These are phyloP conservation scores for Sisyra nigra DNA, from an alignment of 2,888 invertebrate species.

Conservation along the genomic window DNA sequence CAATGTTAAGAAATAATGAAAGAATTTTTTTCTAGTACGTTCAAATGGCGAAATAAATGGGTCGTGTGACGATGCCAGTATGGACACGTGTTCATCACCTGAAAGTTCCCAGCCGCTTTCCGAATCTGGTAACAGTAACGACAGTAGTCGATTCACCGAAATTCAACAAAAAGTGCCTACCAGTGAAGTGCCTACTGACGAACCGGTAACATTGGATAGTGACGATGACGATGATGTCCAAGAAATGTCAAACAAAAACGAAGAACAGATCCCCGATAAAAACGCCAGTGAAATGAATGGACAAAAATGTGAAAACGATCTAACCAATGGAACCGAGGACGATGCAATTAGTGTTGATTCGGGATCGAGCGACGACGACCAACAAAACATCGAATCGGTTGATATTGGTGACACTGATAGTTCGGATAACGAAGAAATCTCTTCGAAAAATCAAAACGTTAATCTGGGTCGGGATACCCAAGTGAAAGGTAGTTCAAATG, in stretches of 20 bases:
- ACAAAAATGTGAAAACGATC: slow-evolving; percentile 12
- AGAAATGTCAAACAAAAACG: no score
- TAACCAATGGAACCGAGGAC: slow-evolving; percentile 12
- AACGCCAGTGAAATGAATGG: slow-evolving; percentile 14
- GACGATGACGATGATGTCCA: slow-evolving; percentile 16
- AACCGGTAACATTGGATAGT: slow-evolving; percentile 13
- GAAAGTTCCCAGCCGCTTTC: slow-evolving; percentile 7
- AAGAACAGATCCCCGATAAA: no score
- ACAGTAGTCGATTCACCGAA: slow-evolving; percentile 8
- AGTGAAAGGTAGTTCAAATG: slow-evolving; percentile 16
- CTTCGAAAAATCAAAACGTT: slow-evolving; percentile 15
- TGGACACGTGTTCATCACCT: slow-evolving; percentile 6
- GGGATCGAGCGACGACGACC: slow-evolving; percentile 7
- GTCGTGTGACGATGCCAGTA: slow-evolving; percentile 8
- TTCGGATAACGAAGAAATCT: slow-evolving; percentile 26
- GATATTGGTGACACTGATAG: slow-evolving; percentile 28
- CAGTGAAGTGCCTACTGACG: slow-evolving; percentile 7
- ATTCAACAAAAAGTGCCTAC: slow-evolving; percentile 8
- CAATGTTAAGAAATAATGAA: neutral
- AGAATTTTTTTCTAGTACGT: neutral
- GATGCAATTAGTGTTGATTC: slow-evolving; percentile 9
- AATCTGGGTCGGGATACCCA: slow-evolving; percentile 7
- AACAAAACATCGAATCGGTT: slow-evolving; percentile 9
- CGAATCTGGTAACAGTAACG: slow-evolving; percentile 8
- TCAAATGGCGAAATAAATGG: slow-evolving; percentile 21